Evolutionary conservation across 2,113 vertebrate species (phyloP).

Genomic region (Ochotona princeps): DNA sequence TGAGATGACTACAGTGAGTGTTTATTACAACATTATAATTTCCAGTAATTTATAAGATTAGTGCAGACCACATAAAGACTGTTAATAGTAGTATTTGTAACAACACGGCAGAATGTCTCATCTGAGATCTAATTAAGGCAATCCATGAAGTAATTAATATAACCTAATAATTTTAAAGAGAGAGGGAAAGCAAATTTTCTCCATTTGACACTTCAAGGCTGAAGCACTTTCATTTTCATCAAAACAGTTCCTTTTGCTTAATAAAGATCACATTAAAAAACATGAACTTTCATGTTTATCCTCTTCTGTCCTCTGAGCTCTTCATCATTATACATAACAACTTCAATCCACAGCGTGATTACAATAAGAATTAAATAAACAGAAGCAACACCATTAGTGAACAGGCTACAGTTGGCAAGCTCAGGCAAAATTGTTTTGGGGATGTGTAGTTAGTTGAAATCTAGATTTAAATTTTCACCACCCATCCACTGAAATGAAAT

Average conservation of each 20-base stretch:
- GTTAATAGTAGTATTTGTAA: slow-evolving; percentile 58
- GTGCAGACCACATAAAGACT: slow-evolving; percentile 23
- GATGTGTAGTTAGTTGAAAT: slow-evolving; percentile 39
- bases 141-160: slow-evolving; percentile 61
- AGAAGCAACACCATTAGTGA: slow-evolving; percentile 28
- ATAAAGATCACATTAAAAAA: slow-evolving; percentile 64
- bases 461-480: slow-evolving; percentile 46
- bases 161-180: slow-evolving; percentile 31
- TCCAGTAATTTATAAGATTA: slow-evolving; percentile 53
- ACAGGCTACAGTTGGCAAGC: neutral
- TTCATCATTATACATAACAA: slow-evolving; percentile 24
- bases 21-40: slow-evolving; percentile 40
- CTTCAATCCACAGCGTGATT: slow-evolving; percentile 17
- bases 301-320: neutral
- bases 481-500: neutral
- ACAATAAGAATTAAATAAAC: neutral
- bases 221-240: slow-evolving; percentile 66
- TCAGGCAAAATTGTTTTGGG: neutral
- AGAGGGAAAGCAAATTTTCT: slow-evolving; percentile 33
- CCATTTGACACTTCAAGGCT: slow-evolving; percentile 44
- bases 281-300: slow-evolving; percentile 51
- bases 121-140: slow-evolving; percentile 67
- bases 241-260: slow-evolving; percentile 43
- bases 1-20: neutral
- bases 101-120: slow-evolving; percentile 33